phyloP scores from a whole-genome alignment of 2,113 vertebrate genomes.

The Dasyprocta punctata region DNA sequence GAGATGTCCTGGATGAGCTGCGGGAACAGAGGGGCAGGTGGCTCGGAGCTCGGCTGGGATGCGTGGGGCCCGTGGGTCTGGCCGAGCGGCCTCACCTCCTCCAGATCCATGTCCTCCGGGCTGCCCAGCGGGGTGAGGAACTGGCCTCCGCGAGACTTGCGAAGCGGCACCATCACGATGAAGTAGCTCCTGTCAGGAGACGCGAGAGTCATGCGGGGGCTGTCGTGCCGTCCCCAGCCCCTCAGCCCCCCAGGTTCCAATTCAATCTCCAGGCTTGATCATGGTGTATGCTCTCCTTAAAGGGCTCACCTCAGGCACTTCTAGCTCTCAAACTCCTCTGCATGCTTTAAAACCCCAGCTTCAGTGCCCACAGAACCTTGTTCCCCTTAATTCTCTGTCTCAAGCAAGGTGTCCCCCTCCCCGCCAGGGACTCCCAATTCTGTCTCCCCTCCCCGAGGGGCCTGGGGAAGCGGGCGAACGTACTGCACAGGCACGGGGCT shows the following conservation, averaged over 20 bases:
- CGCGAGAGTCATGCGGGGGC: not conserved
- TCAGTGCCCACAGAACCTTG: fast-evolving
- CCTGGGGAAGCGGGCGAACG: constrained; percentile 33
- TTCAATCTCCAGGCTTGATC: not conserved
- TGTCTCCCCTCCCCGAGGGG: not conserved
- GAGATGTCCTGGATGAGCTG: constrained; percentile 92
- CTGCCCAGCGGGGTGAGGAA: constrained; percentile 91
- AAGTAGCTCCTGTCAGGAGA: constrained; percentile 89
- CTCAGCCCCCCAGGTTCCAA: fast-evolving
- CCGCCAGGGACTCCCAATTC: fast-evolving
- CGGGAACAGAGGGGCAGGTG: not conserved
- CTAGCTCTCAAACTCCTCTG: not conserved
- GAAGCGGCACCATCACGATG: constrained; percentile 95
- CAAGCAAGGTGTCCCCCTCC: not conserved
- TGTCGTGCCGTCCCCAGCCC: fast-evolving
- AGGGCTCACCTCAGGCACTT: too few relatives aligned
- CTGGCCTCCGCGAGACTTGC: constrained; percentile 88
- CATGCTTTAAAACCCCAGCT: not conserved
- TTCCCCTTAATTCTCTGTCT: not conserved
- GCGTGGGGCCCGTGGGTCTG: fast-evolving
- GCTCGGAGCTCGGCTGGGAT: not conserved
- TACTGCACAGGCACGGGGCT: constrained; percentile 92
- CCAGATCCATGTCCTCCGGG: constrained; percentile 97
- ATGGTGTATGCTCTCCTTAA: not conserved
- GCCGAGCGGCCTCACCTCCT: constrained; percentile 89